phyloP scores from a whole-genome alignment of 2,888 invertebrate species.

The Diarsia dahlii region DNA sequence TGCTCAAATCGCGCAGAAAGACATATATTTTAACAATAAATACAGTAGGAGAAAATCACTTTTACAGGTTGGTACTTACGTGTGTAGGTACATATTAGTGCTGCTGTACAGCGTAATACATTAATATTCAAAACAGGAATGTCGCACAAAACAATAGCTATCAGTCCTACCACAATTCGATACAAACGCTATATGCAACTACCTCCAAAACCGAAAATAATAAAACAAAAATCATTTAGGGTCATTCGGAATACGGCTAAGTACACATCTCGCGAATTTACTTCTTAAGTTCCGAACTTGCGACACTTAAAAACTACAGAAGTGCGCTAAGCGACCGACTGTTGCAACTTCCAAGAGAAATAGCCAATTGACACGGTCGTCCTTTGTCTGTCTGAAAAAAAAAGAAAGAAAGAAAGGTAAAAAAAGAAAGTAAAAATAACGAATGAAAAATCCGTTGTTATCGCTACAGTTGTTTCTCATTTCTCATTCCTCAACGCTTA shows the following conservation, averaged over 20 bases:
- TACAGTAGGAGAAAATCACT: too few species aligned
- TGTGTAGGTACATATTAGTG: too few species aligned
- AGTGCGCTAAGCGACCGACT: constrained; percentile 44
- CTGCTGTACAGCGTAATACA: not conserved
- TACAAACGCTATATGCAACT: constrained; percentile 15
- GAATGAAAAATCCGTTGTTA: constrained; percentile 50
- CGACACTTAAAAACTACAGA: constrained; percentile 50
- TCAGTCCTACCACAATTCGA: constrained; percentile 11
- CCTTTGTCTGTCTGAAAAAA: constrained; percentile 34
- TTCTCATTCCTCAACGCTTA: constrained; percentile 42
- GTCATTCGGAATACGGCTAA: constrained; percentile 24
- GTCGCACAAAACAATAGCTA: not conserved
- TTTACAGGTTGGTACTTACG: too few species aligned
- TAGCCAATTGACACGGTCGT: constrained; percentile 56
- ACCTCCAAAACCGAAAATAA: constrained; percentile 16
- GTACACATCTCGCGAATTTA: constrained; percentile 41
- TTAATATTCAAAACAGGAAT: not conserved
- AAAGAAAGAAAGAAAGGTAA: constrained; percentile 3
- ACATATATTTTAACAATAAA: too few species aligned
- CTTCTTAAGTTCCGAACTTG: constrained; percentile 51
- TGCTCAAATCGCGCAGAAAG: too few species aligned
- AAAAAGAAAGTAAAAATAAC: constrained; percentile 33
- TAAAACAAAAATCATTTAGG: constrained; percentile 25
- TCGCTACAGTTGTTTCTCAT: constrained; percentile 36
- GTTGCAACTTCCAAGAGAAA: constrained; percentile 50